Conservation (phyloP, 2,113 vertebrate genomes). For the Taurulus bubalis region DNA sequence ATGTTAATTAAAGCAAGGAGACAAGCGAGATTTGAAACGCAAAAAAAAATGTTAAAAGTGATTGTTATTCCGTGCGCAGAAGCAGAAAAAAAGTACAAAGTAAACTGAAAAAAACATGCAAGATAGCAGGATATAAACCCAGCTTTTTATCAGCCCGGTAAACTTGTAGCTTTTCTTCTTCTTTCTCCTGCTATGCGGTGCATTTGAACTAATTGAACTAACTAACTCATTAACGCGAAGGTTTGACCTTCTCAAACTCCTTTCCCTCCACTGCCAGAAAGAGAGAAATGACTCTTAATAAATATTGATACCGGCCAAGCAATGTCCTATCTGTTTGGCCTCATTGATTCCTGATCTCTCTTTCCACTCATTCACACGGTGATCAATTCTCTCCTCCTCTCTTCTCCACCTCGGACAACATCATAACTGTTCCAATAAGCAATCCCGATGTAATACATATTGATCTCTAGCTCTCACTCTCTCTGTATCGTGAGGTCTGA, state of each 20-base stretch:
- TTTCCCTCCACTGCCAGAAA: neutral
- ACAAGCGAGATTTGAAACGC: neutral
- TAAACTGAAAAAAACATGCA: neutral
- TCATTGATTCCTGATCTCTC: conserved; percentile 17
- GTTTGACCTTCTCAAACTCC: too few species aligned
- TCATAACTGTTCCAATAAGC: conserved; percentile 42
- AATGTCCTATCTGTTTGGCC: neutral
- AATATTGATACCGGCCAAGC: neutral
- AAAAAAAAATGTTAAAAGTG: too few species aligned
- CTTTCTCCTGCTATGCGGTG: neutral
- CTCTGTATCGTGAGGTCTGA: too few species aligned
- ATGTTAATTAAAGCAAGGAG: neutral
- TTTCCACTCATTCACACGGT: conserved; percentile 17
- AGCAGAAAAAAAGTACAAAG: neutral
- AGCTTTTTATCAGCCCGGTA: neutral
- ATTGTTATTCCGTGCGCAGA: neutral
- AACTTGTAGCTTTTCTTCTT: neutral
- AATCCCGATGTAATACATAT: neutral
- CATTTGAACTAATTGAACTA: neutral
- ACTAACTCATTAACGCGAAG: neutral
- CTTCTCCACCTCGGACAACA: conserved; percentile 17
- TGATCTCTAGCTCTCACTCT: too few species aligned
- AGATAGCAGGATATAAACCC: neutral
- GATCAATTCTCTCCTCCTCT: conserved; percentile 32
- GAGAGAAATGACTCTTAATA: neutral